Evolutionary conservation across 2,888 invertebrate species (phyloP).

Genomic region (Argyresthia goedartella): DNA sequence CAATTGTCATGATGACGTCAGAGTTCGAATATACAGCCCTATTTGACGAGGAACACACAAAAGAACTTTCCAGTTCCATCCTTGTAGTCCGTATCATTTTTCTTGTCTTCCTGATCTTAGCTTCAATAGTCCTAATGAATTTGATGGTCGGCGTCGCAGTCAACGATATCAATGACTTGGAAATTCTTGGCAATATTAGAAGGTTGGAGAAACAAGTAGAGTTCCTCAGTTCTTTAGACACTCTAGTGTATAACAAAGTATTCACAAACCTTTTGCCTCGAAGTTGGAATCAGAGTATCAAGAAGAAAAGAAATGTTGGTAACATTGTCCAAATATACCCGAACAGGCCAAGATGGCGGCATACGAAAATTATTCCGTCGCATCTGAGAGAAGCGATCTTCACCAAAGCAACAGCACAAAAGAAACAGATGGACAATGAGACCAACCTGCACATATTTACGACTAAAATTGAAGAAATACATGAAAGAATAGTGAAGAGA

Average conservation of each 20-base stretch:
- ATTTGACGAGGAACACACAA: constrained; percentile 52
- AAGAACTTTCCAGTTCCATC: constrained; percentile 44
- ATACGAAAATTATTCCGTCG: constrained; percentile 40
- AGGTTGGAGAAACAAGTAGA: constrained; percentile 69
- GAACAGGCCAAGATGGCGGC: constrained; percentile 43
- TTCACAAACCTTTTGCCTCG: constrained; percentile 45
- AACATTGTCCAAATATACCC: constrained; percentile 41
- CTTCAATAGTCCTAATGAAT: constrained; percentile 72
- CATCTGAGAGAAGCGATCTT: constrained; percentile 49
- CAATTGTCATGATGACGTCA: constrained; percentile 73
- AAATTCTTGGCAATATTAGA: constrained; percentile 66
- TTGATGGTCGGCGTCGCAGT: constrained; percentile 72
- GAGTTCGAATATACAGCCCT: constrained; percentile 68
- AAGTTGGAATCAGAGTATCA: constrained; percentile 35
- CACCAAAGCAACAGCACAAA: constrained; percentile 46
- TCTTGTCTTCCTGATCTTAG: constrained; percentile 62
- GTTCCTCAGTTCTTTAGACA: constrained; percentile 61
- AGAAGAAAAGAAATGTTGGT: constrained; percentile 42
- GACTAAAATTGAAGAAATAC: constrained; percentile 43
- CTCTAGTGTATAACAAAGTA: constrained; percentile 56
- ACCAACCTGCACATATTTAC: constrained; percentile 34
- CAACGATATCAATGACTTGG: constrained; percentile 69
- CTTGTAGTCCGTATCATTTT: constrained; percentile 62
- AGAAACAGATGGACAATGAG: constrained; percentile 45
- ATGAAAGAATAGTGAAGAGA: constrained; percentile 33